Evolutionary conservation across 2,888 invertebrate genomes (phyloP).

Genomic region (Stenotaenia linearis): DNA sequence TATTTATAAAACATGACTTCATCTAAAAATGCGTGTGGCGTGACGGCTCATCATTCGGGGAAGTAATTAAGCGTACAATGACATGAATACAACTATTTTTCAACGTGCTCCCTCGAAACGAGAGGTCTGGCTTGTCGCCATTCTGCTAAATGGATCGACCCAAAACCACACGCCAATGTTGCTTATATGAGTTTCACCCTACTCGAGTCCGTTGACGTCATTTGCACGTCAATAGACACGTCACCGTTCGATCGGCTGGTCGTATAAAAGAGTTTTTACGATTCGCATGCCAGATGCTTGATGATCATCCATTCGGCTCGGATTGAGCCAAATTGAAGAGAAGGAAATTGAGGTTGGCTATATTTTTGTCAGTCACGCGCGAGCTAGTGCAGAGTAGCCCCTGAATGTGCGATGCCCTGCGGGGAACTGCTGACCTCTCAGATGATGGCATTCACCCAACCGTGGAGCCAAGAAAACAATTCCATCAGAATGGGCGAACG

Average conservation of each 20-base stretch:
- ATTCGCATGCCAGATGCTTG: neutral
- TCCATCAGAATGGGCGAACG: neutral
- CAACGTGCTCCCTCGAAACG: neutral
- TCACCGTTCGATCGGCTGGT: neutral
- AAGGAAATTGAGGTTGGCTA: too few species aligned
- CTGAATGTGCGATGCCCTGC: conserved; percentile 15
- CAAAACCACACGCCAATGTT: conserved; percentile 11
- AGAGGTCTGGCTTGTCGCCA: neutral
- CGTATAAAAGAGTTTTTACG: neutral
- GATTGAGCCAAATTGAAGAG: neutral
- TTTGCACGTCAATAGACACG: conserved; percentile 16
- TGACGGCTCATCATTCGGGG: neutral
- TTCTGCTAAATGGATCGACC: conserved; percentile 1
- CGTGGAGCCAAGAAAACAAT: neutral
- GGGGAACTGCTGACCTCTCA: neutral
- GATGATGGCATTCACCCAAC: neutral
- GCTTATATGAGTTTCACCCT: conserved; percentile 15
- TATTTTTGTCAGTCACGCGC: too few species aligned
- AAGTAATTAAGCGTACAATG: neutral
- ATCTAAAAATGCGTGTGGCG: neutral
- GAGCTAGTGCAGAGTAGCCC: too few species aligned
- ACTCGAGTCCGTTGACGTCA: neutral
- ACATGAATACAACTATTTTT: neutral
- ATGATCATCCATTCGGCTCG: neutral
- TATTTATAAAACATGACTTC: neutral